phyloP scores from a whole-genome alignment of 2,888 invertebrate species.

The Podabrus alpinus region DNA sequence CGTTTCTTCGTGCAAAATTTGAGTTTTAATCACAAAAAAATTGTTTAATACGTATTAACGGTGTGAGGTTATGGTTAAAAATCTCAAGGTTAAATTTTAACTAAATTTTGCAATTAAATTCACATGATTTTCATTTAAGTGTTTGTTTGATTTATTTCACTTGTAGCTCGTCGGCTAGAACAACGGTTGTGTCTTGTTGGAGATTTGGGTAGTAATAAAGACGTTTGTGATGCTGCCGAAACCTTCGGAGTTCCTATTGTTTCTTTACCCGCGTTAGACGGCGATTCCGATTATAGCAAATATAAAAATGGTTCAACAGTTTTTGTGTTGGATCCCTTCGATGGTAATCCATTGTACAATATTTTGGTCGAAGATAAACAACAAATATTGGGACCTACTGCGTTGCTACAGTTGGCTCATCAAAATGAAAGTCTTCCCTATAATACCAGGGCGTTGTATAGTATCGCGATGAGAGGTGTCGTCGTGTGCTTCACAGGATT shows the following conservation, averaged over 20 bases:
- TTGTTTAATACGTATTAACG: background rate
- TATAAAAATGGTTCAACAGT: conserved; percentile 66
- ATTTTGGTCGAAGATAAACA: conserved; percentile 67
- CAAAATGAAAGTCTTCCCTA: conserved; percentile 73
- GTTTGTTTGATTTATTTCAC: conserved; percentile 26
- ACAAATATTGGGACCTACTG: conserved; percentile 81
- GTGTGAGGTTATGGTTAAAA: conserved; percentile 35
- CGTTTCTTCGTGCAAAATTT: background rate
- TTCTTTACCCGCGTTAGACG: conserved; percentile 58
- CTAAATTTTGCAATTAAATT: conserved; percentile 14
- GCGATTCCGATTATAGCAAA: conserved; percentile 63
- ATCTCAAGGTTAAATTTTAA: conserved; percentile 31
- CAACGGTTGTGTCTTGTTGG: conserved; percentile 70
- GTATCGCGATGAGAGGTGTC: conserved; percentile 84
- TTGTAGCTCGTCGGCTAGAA: conserved; percentile 54
- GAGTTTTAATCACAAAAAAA: conserved; percentile 6
- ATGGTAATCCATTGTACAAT: conserved; percentile 68
- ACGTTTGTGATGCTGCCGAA: conserved; percentile 62
- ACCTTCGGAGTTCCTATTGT: conserved; percentile 67
- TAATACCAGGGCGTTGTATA: conserved; percentile 82
- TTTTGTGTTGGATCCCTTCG: conserved; percentile 76
- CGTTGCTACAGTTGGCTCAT: conserved; percentile 74
- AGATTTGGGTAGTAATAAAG: conserved; percentile 59
- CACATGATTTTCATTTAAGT: conserved; percentile 12
- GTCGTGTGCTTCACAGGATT: conserved; percentile 93